phyloP scores from a whole-genome alignment of 2,797 vertebrate species.

The Eurystomus glaucurus region DNA sequence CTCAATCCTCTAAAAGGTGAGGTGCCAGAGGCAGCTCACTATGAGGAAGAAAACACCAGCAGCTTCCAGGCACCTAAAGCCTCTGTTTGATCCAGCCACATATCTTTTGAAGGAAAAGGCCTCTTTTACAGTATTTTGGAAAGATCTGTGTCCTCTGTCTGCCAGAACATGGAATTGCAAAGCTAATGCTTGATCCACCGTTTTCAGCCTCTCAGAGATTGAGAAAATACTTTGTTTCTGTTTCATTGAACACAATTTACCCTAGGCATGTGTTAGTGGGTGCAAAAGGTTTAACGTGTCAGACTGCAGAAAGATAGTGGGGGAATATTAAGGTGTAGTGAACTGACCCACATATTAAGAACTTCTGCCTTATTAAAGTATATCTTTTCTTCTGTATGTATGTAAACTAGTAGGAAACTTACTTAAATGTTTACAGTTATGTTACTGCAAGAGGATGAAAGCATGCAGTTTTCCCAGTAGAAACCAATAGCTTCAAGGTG shows the following conservation, averaged over 20 bases:
- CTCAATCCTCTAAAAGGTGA: not conserved
- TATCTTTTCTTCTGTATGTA: not conserved
- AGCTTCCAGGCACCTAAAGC: not conserved
- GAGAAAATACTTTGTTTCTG: not conserved
- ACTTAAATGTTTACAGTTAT: not conserved
- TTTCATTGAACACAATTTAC: not conserved
- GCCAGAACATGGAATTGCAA: not conserved
- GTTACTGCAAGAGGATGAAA: not conserved
- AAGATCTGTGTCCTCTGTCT: not conserved
- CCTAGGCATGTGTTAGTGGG: not conserved
- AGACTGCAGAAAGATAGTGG: not conserved
- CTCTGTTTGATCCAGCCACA: not conserved
- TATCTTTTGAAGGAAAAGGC: not conserved
- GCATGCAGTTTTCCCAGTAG: not conserved
- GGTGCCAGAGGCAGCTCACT: not conserved
- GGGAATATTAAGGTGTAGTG: not conserved
- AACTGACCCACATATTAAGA: too few relatives aligned
- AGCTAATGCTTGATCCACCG: not conserved
- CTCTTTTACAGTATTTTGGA: not conserved
- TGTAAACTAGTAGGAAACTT: not conserved
- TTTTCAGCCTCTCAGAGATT: not conserved
- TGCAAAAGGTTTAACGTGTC: not conserved
- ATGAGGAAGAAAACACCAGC: not conserved
- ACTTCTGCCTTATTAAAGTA: not conserved
- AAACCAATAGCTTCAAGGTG: not conserved